Base-by-base conservation (phyloP, 2,797 vertebrate species). In the Momotus momota region DNA sequence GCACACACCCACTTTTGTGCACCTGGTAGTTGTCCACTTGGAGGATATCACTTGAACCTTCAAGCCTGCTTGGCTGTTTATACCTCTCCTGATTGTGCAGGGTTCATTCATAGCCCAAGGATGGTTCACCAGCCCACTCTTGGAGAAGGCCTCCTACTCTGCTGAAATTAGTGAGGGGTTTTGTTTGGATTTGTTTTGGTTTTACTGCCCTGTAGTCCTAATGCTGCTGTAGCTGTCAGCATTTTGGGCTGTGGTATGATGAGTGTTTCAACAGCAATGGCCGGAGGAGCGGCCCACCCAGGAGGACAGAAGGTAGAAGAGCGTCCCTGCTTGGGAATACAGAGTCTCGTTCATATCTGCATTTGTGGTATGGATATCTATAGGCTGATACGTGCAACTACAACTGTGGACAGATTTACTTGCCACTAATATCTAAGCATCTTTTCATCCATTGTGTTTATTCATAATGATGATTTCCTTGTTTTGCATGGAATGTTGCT, bases 401-500 rank as follows among this genome's bases (percentile, higher is more conserved):
- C 78, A 95, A 4, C 64, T 89, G 58, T 88, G 81, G 65, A 33
- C 72, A 89, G 67, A 86, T 93, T 75, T 93, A 58, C 83, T 86
- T 29, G 49, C 84, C 58, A 29, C 86, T 80, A 3, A 23, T 54
- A 60, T 25, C 70, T 41, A 54, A 87, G 40, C 41, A n/a, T 51
- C 48, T 45, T 90, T 35, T 65, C 77, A 81, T 62, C 73, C 25
- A 4, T 29, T 66, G 29, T 94, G 23, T 89, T 93, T 38, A 12
- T 95, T 88, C 51, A 10, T 87, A 43, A 19, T 33, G 67, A 35
- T 66, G 21, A 66, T 82, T 86, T 83, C 29, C 77, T 52, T 45
- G 3, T 82, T 70, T 86, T 74, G 71, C 91, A 96, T 92, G 86
- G 71, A 48, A 3, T 91, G 49, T 94, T 94, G 90, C n/a, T 67